These are phyloP conservation scores for Lagenorhynchus albirostris DNA, from an alignment of 2,113 vertebrate species.

Conservation along the genomic window DNA sequence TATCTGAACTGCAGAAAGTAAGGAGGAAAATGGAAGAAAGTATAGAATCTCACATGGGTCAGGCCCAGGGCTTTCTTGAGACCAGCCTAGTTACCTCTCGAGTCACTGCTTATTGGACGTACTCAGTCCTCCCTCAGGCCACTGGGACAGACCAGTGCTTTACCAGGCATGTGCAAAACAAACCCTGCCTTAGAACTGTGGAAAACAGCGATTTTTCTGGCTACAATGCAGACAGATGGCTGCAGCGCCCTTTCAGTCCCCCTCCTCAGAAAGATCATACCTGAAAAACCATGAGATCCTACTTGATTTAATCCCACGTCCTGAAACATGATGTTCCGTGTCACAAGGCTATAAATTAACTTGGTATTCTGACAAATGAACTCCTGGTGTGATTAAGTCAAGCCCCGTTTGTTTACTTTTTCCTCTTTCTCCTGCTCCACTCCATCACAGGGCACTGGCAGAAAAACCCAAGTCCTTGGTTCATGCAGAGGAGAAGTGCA, in stretches of 20 bases:
- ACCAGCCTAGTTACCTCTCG: neutral
- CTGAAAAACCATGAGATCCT: neutral
- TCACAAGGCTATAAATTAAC: neutral
- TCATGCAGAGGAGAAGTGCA: neutral
- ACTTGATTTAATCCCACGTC: neutral
- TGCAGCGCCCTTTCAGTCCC: neutral
- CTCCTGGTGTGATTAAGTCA: slow-evolving; percentile 37
- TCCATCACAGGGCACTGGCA: neutral
- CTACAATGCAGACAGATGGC: neutral
- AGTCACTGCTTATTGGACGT: neutral
- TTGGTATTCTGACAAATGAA: neutral
- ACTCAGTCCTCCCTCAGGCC: neutral
- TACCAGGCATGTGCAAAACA: neutral
- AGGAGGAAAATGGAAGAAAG: neutral
- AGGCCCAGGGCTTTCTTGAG: neutral
- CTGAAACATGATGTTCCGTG: neutral
- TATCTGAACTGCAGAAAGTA: neutral
- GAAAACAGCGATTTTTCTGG: neutral
- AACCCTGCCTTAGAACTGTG: neutral
- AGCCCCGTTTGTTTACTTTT: slow-evolving; percentile 39
- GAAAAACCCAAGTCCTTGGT: neutral
- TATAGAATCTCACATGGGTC: neutral
- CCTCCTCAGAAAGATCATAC: neutral
- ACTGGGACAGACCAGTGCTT: neutral
- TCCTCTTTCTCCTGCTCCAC: neutral